Percentiles rank a stretch among this genome's conserved stretches.
These are phyloP conservation scores for Numenius phaeopus DNA, from an alignment of 2,797 vertebrate species.

Conservation along the genomic window DNA sequence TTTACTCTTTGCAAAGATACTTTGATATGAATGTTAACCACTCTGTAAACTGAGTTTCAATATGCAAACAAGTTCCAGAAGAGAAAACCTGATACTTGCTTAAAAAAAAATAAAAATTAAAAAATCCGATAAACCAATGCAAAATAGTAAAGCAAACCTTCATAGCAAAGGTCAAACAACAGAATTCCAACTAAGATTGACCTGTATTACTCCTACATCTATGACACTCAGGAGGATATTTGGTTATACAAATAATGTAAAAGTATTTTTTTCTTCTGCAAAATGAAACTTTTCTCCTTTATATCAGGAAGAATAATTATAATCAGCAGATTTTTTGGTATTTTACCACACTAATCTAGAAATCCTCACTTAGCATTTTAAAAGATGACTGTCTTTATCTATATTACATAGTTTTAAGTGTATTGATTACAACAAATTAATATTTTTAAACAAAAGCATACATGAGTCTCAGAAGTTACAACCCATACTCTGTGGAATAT, in stretches of 20 bases:
- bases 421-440: background rate
- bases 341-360: background rate
- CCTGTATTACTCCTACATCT: background rate
- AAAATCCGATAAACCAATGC: background rate
- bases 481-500: background rate
- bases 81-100: background rate
- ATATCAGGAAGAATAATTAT: background rate
- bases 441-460: background rate
- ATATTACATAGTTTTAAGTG: background rate
- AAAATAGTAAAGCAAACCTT: background rate
- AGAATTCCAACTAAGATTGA: background rate
- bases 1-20: background rate
- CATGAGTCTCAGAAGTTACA: background rate
- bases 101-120: background rate
- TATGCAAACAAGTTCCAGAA: background rate
- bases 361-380: background rate
- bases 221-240: background rate
- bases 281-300: background rate
- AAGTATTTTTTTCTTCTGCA: background rate
- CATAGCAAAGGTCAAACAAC: background rate
- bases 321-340: background rate
- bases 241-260: background rate
- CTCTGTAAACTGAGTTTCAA: background rate
- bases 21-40: slow-evolving; percentile 27
- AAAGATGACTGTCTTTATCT: background rate